Percentiles rank a stretch among this genome's conserved stretches.
These are phyloP conservation scores for Rhinophrynus dorsalis DNA, from an alignment of 2,797 vertebrate genomes.

Conservation along the genomic window DNA sequence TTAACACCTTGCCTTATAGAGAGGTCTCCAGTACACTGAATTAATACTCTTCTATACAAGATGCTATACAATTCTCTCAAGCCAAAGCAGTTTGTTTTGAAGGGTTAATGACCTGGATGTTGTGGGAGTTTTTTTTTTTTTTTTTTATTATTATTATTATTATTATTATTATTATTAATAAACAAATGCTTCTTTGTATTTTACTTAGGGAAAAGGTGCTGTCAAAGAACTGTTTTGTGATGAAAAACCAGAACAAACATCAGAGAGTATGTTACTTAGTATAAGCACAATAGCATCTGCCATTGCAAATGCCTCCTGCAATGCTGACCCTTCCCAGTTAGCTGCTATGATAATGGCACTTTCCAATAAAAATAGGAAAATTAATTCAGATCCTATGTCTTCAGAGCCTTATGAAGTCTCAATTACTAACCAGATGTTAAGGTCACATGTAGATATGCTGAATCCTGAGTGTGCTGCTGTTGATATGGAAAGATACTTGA, in stretches of 20 bases:
- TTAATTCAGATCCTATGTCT: neutral
- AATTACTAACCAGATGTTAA: neutral
- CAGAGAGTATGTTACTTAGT: slow-evolving; percentile 65
- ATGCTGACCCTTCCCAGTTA: slow-evolving; percentile 84
- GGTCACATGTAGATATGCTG: slow-evolving; percentile 66
- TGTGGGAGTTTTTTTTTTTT: too few relatives aligned
- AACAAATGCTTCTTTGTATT: too few relatives aligned
- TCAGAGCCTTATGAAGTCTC: slow-evolving; percentile 5
- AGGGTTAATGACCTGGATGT: too few relatives aligned
- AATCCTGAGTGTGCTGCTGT: slow-evolving; percentile 58
- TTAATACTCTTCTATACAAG: too few relatives aligned
- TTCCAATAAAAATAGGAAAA: slow-evolving; percentile 71
- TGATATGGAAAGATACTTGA: slow-evolving; percentile 91
- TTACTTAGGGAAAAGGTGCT: too few relatives aligned
- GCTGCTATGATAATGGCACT: slow-evolving; percentile 90
- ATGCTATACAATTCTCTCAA: too few relatives aligned
- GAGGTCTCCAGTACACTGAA: too few relatives aligned
- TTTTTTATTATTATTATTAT: too few relatives aligned
- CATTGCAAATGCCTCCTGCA: slow-evolving; percentile 88
- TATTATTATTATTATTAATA: too few relatives aligned
- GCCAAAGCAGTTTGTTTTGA: too few relatives aligned
- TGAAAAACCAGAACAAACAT: neutral
- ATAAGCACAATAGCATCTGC: slow-evolving; percentile 93
- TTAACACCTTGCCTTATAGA: too few relatives aligned
- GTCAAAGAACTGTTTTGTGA: neutral